Base-by-base conservation (phyloP, 2,113 vertebrate species). In the Accipiter cooperii region DNA sequence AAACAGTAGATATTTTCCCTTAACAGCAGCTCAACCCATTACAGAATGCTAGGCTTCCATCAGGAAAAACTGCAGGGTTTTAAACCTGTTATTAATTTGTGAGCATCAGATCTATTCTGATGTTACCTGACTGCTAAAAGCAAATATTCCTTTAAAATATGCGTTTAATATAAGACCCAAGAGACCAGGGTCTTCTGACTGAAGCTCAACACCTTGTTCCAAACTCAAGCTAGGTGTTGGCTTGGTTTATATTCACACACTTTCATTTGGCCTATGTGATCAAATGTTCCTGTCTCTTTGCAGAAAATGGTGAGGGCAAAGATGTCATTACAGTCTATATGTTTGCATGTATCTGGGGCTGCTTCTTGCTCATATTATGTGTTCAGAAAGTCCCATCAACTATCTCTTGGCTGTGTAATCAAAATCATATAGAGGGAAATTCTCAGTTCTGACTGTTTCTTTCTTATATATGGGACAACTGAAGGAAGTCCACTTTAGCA, bases 1-100 rank as follows among this genome's bases (percentile, higher is more conserved):
- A 93, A 95, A 65, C 82, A 68, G 64, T 84, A 84, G 87, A 87
- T 89, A 55, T 89, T 93, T 93, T 92, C 65, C 77, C 61, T 36
- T 88, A 79, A 60, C 70, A 87, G 64, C 24, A 75, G 55, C 79
- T 82, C 58, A 91, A 42, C 36, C 83, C 8, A 0, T 93, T 92
- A 68, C 19, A 95, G 49, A 69, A 46, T 70, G 18, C 51, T 61
- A 52, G 70, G 51, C 38, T 96, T 96, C 55, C 68, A 75, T 64
- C n/a, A 77, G 87, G 66, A 65, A 49, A 91, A 90, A 83, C 38
- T 47, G 19, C 31, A 76, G 58, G 11, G 11, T 78, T 94, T 91
- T 78, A 73, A 90, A 75, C 13, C 57, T 44, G 6, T 52, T 83
- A n/a, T 46, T 94, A 8, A 5, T 94, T 92, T 78, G 63, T 80